phyloP scores from a whole-genome alignment of 1,140 invertebrate species.

The Holotrichia oblita region DNA sequence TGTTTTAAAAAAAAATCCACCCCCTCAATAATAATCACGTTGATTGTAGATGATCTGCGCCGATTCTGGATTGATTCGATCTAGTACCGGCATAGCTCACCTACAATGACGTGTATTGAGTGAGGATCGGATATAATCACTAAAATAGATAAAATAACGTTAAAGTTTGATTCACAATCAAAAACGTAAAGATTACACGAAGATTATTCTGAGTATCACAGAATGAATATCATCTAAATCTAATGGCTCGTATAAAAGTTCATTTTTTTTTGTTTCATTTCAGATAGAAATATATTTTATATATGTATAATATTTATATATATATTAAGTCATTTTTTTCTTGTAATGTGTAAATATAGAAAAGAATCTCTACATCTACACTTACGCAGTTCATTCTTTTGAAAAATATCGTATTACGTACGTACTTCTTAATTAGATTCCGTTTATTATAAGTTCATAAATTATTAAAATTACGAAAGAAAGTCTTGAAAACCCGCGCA shows the following conservation, averaged over 20 bases:
- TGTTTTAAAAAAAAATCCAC: too few species aligned
- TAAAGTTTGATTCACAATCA: conserved; percentile 48
- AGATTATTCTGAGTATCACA: conserved; percentile 61
- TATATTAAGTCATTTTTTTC: conserved; percentile 13
- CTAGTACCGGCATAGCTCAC: too few species aligned
- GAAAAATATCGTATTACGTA: conserved; percentile 10
- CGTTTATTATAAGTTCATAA: neutral
- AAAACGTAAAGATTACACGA: conserved; percentile 44
- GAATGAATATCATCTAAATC: conserved; percentile 60
- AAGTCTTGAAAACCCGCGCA: neutral
- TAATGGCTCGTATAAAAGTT: conserved; percentile 62
- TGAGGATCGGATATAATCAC: too few species aligned
- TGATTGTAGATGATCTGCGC: too few species aligned
- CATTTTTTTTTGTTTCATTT: conserved; percentile 43
- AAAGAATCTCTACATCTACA: neutral
- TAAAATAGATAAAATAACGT: conserved; percentile 49
- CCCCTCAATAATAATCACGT: too few species aligned
- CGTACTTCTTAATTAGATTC: conserved; percentile 25
- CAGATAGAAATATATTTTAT: conserved; percentile 52
- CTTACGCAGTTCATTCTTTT: neutral
- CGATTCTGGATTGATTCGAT: too few species aligned
- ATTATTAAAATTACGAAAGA: conserved; percentile 22
- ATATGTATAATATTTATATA: conserved; percentile 39
- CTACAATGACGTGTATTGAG: too few species aligned
- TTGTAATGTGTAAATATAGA: neutral